Conservation (phyloP, 2,113 vertebrate species). For the Clarias batrachus region DNA sequence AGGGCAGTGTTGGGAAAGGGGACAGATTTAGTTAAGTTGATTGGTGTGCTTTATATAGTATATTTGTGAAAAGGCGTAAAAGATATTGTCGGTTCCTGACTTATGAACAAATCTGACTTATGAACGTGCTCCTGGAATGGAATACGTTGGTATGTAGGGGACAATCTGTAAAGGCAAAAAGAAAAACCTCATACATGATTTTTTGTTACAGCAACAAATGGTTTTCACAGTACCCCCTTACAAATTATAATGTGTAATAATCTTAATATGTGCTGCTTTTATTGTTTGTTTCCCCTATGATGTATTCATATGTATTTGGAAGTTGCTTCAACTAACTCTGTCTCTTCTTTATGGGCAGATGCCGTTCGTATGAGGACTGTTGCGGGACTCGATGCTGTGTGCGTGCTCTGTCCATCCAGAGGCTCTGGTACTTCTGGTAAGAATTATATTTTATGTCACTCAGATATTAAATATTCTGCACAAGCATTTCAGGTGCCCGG, state of each 20-base stretch:
- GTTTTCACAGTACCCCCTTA: not conserved
- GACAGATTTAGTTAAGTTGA: too few relatives aligned
- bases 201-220: not conserved
- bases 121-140: too few relatives aligned
- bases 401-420: constrained; percentile 90
- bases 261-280: not conserved
- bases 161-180: not conserved
- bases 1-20: too few relatives aligned
- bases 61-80: too few relatives aligned
- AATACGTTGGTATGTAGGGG: too few relatives aligned
- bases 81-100: too few relatives aligned
- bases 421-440: constrained; percentile 98
- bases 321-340: constrained; percentile 20
- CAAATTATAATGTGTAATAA: not conserved
- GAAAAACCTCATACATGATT: not conserved
- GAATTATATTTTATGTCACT: constrained; percentile 42
- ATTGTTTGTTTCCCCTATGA: not conserved
- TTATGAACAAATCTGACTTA: too few relatives aligned
- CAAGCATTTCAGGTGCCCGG: not conserved
- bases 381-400: constrained; percentile 96
- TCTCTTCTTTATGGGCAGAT: constrained; percentile 71
- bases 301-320: constrained; percentile 42
- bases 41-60: too few relatives aligned
- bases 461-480: not conserved
- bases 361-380: constrained; percentile 95